These are phyloP conservation scores for Hippocampus guttulatus DNA, from an alignment of 2,113 vertebrate species.

Conservation along the genomic window DNA sequence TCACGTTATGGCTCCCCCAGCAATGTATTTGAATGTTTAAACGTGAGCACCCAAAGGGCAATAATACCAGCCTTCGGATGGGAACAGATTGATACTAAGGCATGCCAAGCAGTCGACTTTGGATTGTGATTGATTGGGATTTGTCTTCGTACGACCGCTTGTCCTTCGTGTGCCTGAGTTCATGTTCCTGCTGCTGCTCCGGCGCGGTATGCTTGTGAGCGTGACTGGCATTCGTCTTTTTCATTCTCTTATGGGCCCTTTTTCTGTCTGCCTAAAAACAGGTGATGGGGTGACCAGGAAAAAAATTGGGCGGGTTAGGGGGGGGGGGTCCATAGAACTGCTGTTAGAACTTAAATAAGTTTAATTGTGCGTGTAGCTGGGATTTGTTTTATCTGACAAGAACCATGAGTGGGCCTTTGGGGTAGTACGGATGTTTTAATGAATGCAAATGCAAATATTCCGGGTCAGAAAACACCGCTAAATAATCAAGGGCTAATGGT, in stretches of 20 bases:
- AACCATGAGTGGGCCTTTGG: neutral
- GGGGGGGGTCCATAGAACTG: neutral
- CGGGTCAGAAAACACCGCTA: neutral
- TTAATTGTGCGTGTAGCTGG: too few relatives aligned
- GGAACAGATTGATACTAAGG: neutral
- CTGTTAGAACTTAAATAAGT: neutral
- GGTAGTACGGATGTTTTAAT: neutral
- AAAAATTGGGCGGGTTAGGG: too few relatives aligned
- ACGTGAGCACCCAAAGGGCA: constrained; percentile 2
- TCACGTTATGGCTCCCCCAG: neutral
- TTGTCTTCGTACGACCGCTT: neutral
- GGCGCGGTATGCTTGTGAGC: neutral
- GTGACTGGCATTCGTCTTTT: neutral
- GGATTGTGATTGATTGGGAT: neutral
- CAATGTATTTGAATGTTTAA: neutral
- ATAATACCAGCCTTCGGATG: neutral
- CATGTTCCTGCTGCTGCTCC: neutral
- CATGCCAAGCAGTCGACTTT: neutral
- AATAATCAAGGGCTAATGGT: constrained; percentile 43
- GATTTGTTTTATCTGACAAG: too few relatives aligned
- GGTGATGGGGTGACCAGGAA: neutral
- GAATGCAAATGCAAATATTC: neutral
- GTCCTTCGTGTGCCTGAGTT: neutral
- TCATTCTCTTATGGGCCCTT: neutral
- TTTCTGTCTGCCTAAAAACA: neutral